phyloP scores from a whole-genome alignment of 2,888 invertebrate species.

The Lasius platythorax region DNA sequence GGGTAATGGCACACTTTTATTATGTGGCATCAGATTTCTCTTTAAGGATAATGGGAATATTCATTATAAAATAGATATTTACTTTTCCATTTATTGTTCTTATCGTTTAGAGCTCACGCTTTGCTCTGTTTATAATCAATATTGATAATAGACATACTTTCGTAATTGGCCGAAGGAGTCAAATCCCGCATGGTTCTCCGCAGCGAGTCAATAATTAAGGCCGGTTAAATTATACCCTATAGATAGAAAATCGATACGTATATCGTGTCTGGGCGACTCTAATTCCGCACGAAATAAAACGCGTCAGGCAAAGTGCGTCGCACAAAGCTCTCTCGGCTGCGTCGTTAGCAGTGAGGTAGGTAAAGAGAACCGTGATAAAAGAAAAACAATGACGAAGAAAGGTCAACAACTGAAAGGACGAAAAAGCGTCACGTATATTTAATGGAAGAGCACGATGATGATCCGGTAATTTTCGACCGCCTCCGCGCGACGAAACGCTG shows the following conservation, averaged over 20 bases:
- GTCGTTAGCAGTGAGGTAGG: slow-evolving; percentile 25
- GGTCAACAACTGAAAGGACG: slow-evolving; percentile 30
- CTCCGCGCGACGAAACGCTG: background rate
- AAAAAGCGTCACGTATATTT: slow-evolving; percentile 21
- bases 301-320: slow-evolving; percentile 35
- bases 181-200: background rate
- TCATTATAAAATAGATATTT: background rate
- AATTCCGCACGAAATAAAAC: slow-evolving; percentile 61
- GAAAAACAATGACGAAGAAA: background rate
- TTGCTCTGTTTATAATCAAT: background rate
- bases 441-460: slow-evolving; percentile 32
- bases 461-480: slow-evolving; percentile 25
- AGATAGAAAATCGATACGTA: slow-evolving; percentile 71
- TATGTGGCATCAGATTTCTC: background rate
- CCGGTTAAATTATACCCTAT: slow-evolving; percentile 66
- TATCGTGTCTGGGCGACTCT: slow-evolving; percentile 40
- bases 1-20: background rate
- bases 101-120: background rate
- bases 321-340: background rate
- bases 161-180: slow-evolving; percentile 10
- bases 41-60: background rate
- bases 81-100: background rate
- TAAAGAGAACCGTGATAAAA: slow-evolving; percentile 41
- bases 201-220: slow-evolving; percentile 58
- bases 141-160: background rate